These are phyloP conservation scores for Cheilosia vulpina DNA, from an alignment of 2,888 invertebrate species.

Conservation along the genomic window DNA sequence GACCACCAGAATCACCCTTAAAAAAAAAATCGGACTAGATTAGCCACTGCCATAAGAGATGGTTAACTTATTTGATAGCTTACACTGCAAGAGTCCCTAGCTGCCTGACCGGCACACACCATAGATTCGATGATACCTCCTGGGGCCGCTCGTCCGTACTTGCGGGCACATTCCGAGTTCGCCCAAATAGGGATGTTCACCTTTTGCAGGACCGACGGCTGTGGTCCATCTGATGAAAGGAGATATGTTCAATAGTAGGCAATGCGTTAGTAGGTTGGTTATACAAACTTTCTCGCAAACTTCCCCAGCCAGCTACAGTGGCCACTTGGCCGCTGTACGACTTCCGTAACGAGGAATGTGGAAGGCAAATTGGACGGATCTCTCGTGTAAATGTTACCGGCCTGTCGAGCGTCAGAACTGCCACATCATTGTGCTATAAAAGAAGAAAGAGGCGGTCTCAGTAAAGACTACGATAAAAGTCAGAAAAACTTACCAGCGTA, in stretches of 20 bases:
- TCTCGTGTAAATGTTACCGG: constrained; percentile 89
- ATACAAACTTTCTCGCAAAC: constrained; percentile 89
- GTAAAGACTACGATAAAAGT: background rate
- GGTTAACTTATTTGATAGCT: constrained; percentile 81
- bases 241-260: background rate
- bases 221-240: constrained; percentile 88
- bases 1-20: constrained; percentile 97
- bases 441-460: background rate
- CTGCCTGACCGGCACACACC: constrained; percentile 93
- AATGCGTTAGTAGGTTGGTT: background rate
- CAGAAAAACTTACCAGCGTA: constrained; percentile 86
- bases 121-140: constrained; percentile 95
- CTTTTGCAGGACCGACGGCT: constrained; percentile 91
- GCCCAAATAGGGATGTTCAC: constrained; percentile 93
- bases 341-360: constrained; percentile 84
- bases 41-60: background rate
- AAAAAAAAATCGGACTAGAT: background rate
- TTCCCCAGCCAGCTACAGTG: constrained; percentile 95
- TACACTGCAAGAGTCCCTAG: constrained; percentile 95
- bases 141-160: constrained; percentile 93
- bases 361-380: constrained; percentile 92
- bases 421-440: constrained; percentile 91
- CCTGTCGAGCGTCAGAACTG: constrained; percentile 90
- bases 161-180: constrained; percentile 89
- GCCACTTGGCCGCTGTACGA: constrained; percentile 89